Evolutionary conservation across 2,888 invertebrate genomes (phyloP), one percentile per base, ranked within the genome.

Genomic region (Erebia epiphron): DNA sequence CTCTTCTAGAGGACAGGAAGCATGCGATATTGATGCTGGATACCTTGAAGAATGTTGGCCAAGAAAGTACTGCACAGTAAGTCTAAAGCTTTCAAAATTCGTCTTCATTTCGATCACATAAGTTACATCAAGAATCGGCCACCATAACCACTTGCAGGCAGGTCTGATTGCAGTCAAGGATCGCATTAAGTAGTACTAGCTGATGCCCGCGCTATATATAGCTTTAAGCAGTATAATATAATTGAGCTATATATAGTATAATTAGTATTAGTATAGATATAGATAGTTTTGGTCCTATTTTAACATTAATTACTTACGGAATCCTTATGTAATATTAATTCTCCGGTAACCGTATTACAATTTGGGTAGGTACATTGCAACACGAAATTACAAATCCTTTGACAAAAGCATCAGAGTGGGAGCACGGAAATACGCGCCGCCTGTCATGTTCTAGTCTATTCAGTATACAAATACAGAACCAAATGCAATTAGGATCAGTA

Each of bases 11-110:
- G 57, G 92, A 93, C 72, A 88, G 91, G 54, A 92, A 94, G 74
- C 94, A 95, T 71, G 95, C 94, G 7, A 77, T 89, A 1, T 61
- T 92, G 73, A 91, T 94, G 88, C 83, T 95, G 0, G 92, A 94
- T 60, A 84, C 86, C 0, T 80, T 95, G 54, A 92, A 94, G 76
- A 94, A 94, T 75, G 83, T 91, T 9, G 92, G 93, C 3, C 93
- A 93, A 73, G 92, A 92, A 74, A 76, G 75, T 10, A 91, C 92
- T 7, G 82, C 86, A 0, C 73, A 68, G 92, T 91, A 69, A 88
- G 90, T 85, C 18, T 35, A 1, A 35, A 35, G 7, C 5, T 35
- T 35, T 7, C 7, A 35, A 26, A 26, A 21, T 21, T n/a, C n/a
- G n/a, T n/a, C n/a, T n/a, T n/a, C n/a, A n/a, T n/a, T n/a, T n/a